Conservation (phyloP, 2,888 invertebrate genomes). For the Atethmia centrago region DNA sequence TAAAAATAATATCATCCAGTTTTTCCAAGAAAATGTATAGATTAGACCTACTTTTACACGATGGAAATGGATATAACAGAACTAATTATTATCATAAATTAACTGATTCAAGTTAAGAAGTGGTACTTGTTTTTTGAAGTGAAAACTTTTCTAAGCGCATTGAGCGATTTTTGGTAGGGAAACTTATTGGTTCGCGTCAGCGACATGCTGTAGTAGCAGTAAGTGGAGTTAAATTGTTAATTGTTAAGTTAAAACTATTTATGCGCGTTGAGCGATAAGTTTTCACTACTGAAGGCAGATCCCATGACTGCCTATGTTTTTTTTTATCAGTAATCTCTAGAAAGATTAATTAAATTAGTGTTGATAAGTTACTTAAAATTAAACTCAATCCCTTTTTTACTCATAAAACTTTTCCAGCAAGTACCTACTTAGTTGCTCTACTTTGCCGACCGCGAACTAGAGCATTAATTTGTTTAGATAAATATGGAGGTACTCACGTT, state of each 20-base stretch:
- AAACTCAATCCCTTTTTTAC: background rate
- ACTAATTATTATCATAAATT: slow-evolving; percentile 13
- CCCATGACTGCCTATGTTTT: no score
- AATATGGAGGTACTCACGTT: slow-evolving; percentile 11
- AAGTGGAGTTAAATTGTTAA: no score
- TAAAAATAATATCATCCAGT: background rate
- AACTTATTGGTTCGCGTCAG: no score
- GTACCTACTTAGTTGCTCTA: slow-evolving; percentile 7
- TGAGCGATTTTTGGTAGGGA: no score
- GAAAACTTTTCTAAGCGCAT: no score
- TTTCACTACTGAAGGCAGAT: no score
- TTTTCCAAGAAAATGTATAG: background rate
- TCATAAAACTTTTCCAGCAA: slow-evolving; percentile 26
- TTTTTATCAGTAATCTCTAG: background rate
- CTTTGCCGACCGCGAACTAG: background rate
- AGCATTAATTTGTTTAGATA: background rate
- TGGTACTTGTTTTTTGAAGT: no score
- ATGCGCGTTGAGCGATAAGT: no score
- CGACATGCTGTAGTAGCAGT: no score
- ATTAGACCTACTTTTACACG: slow-evolving; percentile 2
- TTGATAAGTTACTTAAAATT: background rate
- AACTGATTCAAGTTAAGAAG: background rate
- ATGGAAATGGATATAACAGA: slow-evolving; percentile 1
- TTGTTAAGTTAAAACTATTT: no score
- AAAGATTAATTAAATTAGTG: background rate